These are phyloP conservation scores for Corythucha ciliata DNA, from an alignment of 2,888 invertebrate genomes.

Conservation along the genomic window DNA sequence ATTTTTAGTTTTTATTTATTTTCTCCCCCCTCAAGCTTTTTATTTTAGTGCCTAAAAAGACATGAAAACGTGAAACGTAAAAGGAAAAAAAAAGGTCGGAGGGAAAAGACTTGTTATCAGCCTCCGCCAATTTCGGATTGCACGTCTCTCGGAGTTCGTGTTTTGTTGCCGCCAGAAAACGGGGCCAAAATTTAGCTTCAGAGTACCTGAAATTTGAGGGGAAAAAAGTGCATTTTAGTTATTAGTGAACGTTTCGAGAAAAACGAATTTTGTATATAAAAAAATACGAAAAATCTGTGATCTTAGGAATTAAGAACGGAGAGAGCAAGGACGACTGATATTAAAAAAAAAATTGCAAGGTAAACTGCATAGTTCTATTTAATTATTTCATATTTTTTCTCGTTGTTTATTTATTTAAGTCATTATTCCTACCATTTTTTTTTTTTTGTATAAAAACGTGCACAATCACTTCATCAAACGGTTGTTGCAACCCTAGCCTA, in stretches of 20 bases:
- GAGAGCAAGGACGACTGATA: slow-evolving; percentile 24
- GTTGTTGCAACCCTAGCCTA: no score
- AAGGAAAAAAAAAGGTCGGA: slow-evolving; percentile 16
- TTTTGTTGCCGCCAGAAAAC: slow-evolving; percentile 2
- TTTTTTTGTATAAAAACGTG: no score
- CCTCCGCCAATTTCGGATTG: neutral
- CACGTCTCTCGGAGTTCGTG: no score
- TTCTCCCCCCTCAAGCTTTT: neutral
- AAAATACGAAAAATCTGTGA: slow-evolving; percentile 21
- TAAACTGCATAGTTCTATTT: slow-evolving; percentile 6
- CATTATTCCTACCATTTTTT: no score
- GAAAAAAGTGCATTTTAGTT: slow-evolving; percentile 25
- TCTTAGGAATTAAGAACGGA: slow-evolving; percentile 19
- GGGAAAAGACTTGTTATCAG: slow-evolving; percentile 4
- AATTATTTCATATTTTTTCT: no score
- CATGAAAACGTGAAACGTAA: neutral
- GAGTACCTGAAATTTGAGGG: slow-evolving; percentile 26
- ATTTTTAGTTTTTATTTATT: slow-evolving; percentile 12
- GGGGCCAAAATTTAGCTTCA: slow-evolving; percentile 22
- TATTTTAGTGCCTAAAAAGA: neutral
- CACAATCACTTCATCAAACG: no score
- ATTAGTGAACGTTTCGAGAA: slow-evolving; percentile 20
- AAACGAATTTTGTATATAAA: neutral
- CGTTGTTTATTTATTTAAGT: no score
- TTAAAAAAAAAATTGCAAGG: slow-evolving; percentile 13